These are phyloP conservation scores for Muscicapa striata DNA, from an alignment of 2,797 vertebrate species.

Conservation along the genomic window DNA sequence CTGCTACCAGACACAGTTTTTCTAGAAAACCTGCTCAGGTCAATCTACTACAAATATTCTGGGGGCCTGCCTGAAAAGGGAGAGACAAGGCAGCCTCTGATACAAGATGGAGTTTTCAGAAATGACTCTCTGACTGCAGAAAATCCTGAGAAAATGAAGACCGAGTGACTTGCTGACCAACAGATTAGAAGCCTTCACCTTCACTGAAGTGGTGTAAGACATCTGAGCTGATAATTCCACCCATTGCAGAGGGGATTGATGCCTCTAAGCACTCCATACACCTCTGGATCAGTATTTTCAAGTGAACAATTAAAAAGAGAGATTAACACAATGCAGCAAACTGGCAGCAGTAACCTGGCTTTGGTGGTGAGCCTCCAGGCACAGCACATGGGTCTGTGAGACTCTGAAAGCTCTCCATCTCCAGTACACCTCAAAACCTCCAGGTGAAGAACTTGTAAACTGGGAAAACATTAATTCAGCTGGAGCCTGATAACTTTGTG, in stretches of 20 bases:
- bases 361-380: background rate
- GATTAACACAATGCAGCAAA: background rate
- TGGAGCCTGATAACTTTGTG: background rate
- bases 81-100: background rate
- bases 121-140: background rate
- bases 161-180: background rate
- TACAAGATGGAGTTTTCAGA: background rate
- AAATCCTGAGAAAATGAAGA: background rate
- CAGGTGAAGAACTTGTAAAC: background rate
- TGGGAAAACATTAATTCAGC: background rate
- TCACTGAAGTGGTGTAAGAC: background rate
- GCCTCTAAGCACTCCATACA: background rate
- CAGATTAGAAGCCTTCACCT: background rate
- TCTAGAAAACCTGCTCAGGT: background rate
- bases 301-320: background rate
- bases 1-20: background rate
- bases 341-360: background rate
- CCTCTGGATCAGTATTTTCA: background rate
- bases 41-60: accelerated
- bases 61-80: background rate
- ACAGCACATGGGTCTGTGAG: accelerated
- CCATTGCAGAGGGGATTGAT: background rate
- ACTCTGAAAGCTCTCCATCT: background rate
- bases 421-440: background rate
- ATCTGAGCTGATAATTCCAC: background rate